Percentiles rank a stretch among this genome's conserved stretches.
phyloP scores from a whole-genome alignment of 2,113 vertebrate genomes.

The Bufo gargarizans region DNA sequence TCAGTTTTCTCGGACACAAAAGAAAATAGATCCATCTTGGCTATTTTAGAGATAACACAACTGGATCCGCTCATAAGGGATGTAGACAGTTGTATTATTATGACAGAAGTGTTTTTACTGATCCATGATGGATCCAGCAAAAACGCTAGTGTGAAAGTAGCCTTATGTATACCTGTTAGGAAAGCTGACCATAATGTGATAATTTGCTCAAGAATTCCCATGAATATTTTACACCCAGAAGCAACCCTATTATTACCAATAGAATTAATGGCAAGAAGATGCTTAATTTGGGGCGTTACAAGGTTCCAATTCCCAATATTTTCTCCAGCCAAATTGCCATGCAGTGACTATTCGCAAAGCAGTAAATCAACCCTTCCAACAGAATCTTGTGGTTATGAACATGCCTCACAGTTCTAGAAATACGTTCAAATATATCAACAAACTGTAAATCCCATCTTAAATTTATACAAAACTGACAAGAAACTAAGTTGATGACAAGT shows the following conservation, averaged over 20 bases:
- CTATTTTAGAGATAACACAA: too few relatives aligned
- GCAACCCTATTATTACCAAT: not conserved
- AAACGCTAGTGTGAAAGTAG: too few relatives aligned
- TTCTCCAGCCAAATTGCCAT: constrained; percentile 5
- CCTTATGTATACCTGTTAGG: too few relatives aligned
- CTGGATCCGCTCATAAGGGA: too few relatives aligned
- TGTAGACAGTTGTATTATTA: too few relatives aligned
- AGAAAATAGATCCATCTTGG: too few relatives aligned
- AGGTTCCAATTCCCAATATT: not conserved
- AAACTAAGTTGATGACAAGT: constrained; percentile 34
- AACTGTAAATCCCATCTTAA: constrained; percentile 26
- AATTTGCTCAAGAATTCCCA: too few relatives aligned
- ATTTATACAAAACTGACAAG: constrained; percentile 39
- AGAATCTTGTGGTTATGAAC: constrained; percentile 20
- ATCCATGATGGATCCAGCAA: too few relatives aligned
- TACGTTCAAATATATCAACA: constrained; percentile 34
- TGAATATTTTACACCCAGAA: not conserved
- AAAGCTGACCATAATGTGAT: too few relatives aligned
- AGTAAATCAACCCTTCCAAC: not conserved
- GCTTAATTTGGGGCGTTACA: not conserved
- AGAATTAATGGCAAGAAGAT: not conserved
- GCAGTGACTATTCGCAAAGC: not conserved
- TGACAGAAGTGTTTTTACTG: too few relatives aligned
- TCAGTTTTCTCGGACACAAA: too few relatives aligned
- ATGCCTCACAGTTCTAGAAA: constrained; percentile 16